Evolutionary conservation across 2,797 vertebrate genomes (phyloP).

Genomic region (Malurus leucopterus): DNA sequence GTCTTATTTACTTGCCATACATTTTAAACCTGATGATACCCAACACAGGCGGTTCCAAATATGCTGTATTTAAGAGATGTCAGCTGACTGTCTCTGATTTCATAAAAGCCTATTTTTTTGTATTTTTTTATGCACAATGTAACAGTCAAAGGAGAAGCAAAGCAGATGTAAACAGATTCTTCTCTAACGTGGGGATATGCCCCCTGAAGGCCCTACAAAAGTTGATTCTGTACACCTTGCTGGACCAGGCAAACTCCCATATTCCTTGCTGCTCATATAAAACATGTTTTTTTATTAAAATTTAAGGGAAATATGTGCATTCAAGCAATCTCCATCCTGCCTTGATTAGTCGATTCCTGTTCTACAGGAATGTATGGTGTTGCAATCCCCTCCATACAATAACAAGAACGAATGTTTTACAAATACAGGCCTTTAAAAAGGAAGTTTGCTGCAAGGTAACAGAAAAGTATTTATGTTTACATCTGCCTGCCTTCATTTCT

Average conservation of each 20-base stretch:
- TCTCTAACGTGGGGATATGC: not conserved
- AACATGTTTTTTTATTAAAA: not conserved
- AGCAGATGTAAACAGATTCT: not conserved
- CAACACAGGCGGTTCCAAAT: not conserved
- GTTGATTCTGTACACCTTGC: not conserved
- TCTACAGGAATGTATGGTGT: rapidly evolving
- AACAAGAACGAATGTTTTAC: not conserved
- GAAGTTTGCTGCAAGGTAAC: not conserved
- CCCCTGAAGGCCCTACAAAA: not conserved
- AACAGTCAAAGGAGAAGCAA: not conserved
- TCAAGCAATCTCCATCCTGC: not conserved
- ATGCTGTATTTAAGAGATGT: not conserved
- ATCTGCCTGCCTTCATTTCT: not conserved
- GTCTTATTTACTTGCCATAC: conserved; percentile 1
- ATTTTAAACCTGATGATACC: not conserved
- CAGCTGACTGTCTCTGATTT: not conserved
- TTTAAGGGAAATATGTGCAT: not conserved
- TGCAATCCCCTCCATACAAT: not conserved
- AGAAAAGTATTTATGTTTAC: not conserved
- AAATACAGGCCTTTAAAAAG: not conserved
- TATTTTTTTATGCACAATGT: not conserved
- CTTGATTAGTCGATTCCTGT: not conserved
- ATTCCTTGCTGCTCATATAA: not conserved
- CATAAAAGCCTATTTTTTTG: not conserved
- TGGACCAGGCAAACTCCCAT: not conserved